These are phyloP conservation scores for Macquaria australasica DNA, from an alignment of 2,113 vertebrate genomes.

Conservation along the genomic window DNA sequence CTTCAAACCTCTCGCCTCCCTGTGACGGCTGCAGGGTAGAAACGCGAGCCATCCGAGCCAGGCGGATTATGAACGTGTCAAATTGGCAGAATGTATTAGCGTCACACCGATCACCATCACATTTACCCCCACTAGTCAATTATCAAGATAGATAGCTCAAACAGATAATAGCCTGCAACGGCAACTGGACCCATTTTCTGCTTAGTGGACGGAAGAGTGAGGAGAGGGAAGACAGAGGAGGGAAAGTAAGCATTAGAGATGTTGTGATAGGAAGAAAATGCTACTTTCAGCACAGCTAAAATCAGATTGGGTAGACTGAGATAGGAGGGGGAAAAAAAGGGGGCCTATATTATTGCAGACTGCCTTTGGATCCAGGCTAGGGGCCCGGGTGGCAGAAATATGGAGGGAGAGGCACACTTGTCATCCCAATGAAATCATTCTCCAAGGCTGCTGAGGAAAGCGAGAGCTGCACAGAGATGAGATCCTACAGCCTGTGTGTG, in stretches of 20 bases:
- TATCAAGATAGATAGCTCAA: conserved; percentile 68
- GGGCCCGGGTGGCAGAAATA: conserved; percentile 68
- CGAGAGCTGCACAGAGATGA: conserved; percentile 50
- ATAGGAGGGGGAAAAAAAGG: background rate
- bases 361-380: conserved; percentile 46
- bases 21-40: conserved; percentile 43
- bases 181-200: conserved; percentile 64
- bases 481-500: conserved; percentile 1
- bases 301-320: conserved; percentile 52
- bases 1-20: conserved; percentile 48
- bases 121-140: conserved; percentile 65
- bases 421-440: conserved; percentile 73
- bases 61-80: conserved; percentile 58
- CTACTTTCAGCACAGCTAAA: conserved; percentile 62
- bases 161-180: conserved; percentile 53
- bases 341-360: conserved; percentile 28
- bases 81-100: conserved; percentile 72
- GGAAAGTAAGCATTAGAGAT: conserved; percentile 28
- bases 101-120: conserved; percentile 57
- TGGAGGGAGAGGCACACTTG: conserved; percentile 66
- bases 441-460: conserved; percentile 59
- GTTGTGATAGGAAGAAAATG: conserved; percentile 63
- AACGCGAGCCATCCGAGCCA: conserved; percentile 15
- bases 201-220: conserved; percentile 58
- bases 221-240: conserved; percentile 7